Evolutionary conservation across 2,888 invertebrate species (phyloP).

Genomic region (Ormyrus labotus): DNA sequence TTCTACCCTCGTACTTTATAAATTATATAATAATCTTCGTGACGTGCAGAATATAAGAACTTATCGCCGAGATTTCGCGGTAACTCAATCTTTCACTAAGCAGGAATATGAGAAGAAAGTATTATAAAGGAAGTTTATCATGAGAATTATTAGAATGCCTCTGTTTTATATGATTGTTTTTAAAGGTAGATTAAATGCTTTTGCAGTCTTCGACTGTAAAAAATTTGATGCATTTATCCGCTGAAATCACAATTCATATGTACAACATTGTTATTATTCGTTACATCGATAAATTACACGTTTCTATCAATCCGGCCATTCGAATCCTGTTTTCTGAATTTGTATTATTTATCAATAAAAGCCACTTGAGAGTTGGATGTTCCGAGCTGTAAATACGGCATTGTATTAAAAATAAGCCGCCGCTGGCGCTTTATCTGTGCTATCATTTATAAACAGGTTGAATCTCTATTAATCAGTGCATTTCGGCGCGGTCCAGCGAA

Average conservation of each 20-base stretch:
- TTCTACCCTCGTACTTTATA: conserved; percentile 19
- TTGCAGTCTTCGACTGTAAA: too few species aligned
- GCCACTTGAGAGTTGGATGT: neutral
- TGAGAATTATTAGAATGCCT: neutral
- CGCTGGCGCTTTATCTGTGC: neutral
- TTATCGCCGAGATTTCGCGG: conserved; percentile 21
- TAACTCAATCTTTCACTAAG: conserved; percentile 19
- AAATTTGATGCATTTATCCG: neutral
- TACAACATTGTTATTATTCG: too few species aligned
- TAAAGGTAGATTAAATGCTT: too few species aligned
- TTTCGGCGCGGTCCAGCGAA: conserved; percentile 43
- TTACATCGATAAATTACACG: neutral
- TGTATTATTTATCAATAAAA: neutral
- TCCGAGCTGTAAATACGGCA: neutral
- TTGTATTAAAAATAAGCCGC: conserved; percentile 15
- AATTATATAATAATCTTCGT: conserved; percentile 35
- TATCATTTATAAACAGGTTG: conserved; percentile 46
- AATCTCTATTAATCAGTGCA: conserved; percentile 48
- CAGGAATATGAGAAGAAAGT: neutral
- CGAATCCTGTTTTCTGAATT: neutral
- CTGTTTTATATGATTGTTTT: too few species aligned
- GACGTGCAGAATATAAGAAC: conserved; percentile 35
- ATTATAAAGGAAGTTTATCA: neutral
- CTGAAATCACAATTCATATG: neutral
- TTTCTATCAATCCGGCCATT: neutral